A percentile compares a stretch with the other conserved stretches of the same genome.
Evolutionary conservation across 1,140 invertebrate genomes (phyloP).

Genomic region (Neodiprion virginianus): DNA sequence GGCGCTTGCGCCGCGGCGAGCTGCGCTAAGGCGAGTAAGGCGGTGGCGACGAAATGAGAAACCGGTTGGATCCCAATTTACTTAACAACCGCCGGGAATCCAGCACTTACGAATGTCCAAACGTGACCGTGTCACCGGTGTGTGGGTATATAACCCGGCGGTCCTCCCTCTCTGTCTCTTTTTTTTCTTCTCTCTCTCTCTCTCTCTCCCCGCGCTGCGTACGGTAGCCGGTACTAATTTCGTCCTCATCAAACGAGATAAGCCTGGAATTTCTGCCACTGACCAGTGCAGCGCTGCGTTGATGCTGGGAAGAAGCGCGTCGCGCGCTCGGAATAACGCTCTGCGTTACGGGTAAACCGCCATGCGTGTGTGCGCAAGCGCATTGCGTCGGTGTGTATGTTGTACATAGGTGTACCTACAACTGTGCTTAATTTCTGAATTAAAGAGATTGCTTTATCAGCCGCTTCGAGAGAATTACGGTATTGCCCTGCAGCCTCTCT

Average conservation of each 20-base stretch:
- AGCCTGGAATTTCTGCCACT: constrained; percentile 55
- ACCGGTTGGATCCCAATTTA: constrained; percentile 63
- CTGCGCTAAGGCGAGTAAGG: constrained; percentile 47
- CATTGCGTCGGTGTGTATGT: neutral
- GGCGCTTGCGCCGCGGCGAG: no score
- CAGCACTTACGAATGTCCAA: constrained; percentile 59
- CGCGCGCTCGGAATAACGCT: neutral
- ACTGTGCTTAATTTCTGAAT: constrained; percentile 2
- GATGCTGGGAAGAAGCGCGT: neutral
- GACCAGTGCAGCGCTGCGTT: neutral
- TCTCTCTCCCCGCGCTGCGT: constrained; percentile 32
- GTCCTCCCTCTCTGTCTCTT: neutral
- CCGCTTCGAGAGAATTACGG: neutral
- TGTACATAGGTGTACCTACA: neutral
- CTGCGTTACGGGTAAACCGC: no score
- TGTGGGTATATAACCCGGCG: constrained; percentile 28
- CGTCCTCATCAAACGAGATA: constrained; percentile 58
- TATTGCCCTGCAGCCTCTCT: neutral
- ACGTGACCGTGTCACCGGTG: constrained; percentile 26
- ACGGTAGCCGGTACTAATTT: constrained; percentile 61
- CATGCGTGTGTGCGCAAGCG: no score
- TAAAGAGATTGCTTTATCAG: neutral
- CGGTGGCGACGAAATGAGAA: constrained; percentile 62
- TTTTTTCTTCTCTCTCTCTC: no score
- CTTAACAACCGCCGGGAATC: constrained; percentile 62